Evolutionary conservation across 2,797 vertebrate species (phyloP).

Genomic region (Euthynnus affinis): DNA sequence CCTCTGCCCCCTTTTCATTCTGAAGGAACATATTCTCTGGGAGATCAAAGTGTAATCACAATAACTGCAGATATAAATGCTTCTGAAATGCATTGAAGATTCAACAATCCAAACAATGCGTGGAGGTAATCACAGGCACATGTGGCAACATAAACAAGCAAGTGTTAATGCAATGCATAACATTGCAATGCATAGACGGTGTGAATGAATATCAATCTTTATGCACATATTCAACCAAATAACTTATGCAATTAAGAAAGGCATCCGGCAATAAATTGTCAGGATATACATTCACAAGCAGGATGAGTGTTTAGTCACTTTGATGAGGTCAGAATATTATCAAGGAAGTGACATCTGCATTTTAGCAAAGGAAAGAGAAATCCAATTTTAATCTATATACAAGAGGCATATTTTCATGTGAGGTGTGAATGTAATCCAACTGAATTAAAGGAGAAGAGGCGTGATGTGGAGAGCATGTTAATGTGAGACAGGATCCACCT

Average conservation of each 20-base stretch:
- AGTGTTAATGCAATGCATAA: neutral
- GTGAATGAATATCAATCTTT: constrained; percentile 3
- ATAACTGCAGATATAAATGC: constrained; percentile 12
- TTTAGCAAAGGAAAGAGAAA: constrained; percentile 23
- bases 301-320: constrained; percentile 4
- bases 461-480: constrained; percentile 24
- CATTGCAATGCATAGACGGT: neutral
- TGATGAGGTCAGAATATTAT: constrained; percentile 1
- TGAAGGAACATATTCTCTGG: neutral
- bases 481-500: constrained; percentile 2
- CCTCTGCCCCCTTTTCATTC: neutral
- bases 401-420: constrained; percentile 24
- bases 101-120: neutral
- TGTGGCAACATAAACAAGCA: neutral
- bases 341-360: constrained; percentile 16
- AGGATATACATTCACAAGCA: neutral
- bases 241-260: constrained; percentile 1
- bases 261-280: neutral
- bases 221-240: constrained; percentile 11
- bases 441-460: constrained; percentile 25
- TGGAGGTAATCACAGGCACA: constrained; percentile 1
- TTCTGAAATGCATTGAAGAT: neutral
- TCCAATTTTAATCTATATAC: constrained; percentile 25
- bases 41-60: constrained; percentile 4
- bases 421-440: constrained; percentile 43